A percentile compares a stretch with the other conserved stretches of the same genome.
These are phyloP conservation scores for Caloenas nicobarica DNA, from an alignment of 2,113 vertebrate genomes.

Conservation along the genomic window DNA sequence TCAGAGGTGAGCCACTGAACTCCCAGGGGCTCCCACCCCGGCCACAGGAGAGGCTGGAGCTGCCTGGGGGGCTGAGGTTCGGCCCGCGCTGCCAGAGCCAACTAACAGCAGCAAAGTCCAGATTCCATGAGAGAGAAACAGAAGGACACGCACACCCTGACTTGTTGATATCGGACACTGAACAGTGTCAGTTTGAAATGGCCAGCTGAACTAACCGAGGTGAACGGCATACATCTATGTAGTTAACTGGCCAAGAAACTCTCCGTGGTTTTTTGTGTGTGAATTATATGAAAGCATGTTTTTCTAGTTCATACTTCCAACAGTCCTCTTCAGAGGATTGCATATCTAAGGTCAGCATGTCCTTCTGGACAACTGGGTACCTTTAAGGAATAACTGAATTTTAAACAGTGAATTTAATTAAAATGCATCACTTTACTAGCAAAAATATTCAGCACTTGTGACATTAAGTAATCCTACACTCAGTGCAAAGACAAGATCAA, in stretches of 20 bases:
- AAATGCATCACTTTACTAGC: not conserved
- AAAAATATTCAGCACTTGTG: not conserved
- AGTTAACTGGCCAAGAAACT: not conserved
- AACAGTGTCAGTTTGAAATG: not conserved
- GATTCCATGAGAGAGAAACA: not conserved
- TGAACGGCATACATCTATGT: not conserved
- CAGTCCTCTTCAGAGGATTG: not conserved
- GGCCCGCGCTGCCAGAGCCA: rapidly evolving
- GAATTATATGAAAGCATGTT: not conserved
- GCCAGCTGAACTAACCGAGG: not conserved
- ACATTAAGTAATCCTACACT: not conserved
- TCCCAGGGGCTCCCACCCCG: rapidly evolving
- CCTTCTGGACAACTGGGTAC: not conserved
- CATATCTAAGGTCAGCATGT: not conserved
- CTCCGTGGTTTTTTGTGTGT: not conserved
- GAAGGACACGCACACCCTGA: rapidly evolving
- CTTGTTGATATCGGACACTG: not conserved
- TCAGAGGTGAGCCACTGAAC: not conserved
- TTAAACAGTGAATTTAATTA: constrained; percentile 21
- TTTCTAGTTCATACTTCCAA: not conserved
- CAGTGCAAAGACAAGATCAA: constrained; percentile 1
- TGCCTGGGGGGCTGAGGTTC: not conserved
- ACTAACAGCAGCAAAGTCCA: not conserved
- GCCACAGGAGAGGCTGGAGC: not conserved
- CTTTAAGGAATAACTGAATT: constrained; percentile 45